Conservation (phyloP, 2,797 vertebrate species). For the Oreortyx pictus region DNA sequence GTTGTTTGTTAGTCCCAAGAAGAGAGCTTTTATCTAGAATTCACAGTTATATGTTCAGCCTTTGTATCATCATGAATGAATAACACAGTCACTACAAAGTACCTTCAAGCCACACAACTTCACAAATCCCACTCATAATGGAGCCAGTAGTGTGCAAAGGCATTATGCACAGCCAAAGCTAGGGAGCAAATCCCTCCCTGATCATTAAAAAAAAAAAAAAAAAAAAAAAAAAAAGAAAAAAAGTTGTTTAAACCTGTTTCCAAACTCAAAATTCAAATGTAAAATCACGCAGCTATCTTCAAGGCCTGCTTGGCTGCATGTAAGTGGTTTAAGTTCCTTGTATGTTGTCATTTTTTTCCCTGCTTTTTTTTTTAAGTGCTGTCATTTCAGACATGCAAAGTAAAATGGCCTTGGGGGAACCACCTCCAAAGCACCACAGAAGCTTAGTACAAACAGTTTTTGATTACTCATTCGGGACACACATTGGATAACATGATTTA, state of each 20-base stretch:
- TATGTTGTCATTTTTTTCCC: background rate
- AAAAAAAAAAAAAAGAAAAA: background rate
- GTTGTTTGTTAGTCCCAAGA: background rate
- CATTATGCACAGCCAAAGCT: background rate
- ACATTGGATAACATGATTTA: conserved; percentile 10
- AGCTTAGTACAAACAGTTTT: conserved; percentile 2
- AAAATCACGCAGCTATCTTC: background rate
- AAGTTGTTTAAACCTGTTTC: background rate
- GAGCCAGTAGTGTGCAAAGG: background rate
- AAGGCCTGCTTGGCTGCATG: background rate
- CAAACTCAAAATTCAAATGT: background rate
- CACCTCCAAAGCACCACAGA: background rate
- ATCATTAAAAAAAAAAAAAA: background rate
- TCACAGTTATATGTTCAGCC: background rate
- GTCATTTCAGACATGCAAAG: conserved; percentile 18
- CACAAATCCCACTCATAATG: background rate
- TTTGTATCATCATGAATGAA: rapidly evolving
- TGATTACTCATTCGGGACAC: background rate
- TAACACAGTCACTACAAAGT: background rate
- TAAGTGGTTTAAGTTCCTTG: background rate
- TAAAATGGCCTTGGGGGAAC: background rate
- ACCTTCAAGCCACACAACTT: rapidly evolving
- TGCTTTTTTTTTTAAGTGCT: background rate
- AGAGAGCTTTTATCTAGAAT: background rate
- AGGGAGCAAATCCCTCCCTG: background rate